Evolutionary conservation across 2,113 vertebrate species (phyloP), one percentile per base, ranked within the genome.

Genomic region (Lontra canadensis): DNA sequence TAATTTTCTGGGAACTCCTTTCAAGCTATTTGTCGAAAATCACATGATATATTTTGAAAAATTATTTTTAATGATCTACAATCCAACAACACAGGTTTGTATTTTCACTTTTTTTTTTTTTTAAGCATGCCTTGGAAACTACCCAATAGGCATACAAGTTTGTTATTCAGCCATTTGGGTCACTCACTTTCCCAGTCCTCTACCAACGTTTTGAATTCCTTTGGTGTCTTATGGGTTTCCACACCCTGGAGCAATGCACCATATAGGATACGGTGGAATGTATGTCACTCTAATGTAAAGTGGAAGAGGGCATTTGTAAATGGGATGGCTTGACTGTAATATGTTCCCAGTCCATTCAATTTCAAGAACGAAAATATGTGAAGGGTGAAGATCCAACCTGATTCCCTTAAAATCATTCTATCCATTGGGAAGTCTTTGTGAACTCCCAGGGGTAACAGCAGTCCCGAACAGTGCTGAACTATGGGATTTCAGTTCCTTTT

Each of bases 61-160:
- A 52, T 55, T 31, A 85, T 86, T 92, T 93, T 92, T 67, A 81
- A 57, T 83, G 25, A 52, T 55, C 78, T 95, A 74, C 23, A 88
- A 55, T 85, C 39, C 61, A n/a, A 84, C 7, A 95, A 31, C 7
- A 65, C 34, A 65, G 44, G 69, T 93, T 96, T 87, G 42, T 20
- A n/a, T 74, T 80, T 85, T 42, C 49, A 55, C 7, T 23, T 23
- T 82, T 52, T 49, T 82, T 49, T 82, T 82, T 81, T 90, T 55
- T 21, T 63, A 93, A 81, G 17, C 81, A 25, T 84, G 39, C 59
- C 7, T 59, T 76, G 17, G 49, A 63, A 92, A 78, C 21, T 31
- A 69, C 49, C 17, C 81, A 18, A 61, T 31, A 80, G 25, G 4
- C 65, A 52, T 15, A 67, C 0, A 23, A 4, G 78, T 69, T 78